Evolutionary conservation across 2,888 invertebrate genomes (phyloP), one percentile per base, ranked within the genome.

Genomic region (Lacanobia oleracea): DNA sequence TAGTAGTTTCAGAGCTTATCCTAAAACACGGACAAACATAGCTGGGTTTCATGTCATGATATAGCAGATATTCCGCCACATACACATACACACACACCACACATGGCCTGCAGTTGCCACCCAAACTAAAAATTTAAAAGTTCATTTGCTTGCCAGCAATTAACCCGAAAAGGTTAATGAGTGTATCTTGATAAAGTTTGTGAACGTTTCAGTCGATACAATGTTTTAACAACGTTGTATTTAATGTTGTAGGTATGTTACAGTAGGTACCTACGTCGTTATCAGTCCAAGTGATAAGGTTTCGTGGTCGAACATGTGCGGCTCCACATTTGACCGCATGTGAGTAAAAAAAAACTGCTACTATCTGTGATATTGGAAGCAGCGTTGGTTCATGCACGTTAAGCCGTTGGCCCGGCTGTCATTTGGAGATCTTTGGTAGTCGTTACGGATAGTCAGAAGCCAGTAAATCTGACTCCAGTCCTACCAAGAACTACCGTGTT

Each of bases 81-180:
- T 1, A 14, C 43, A 33, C 43, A 14, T 14, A 33, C 43, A 43
- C 43, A 43, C 18, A 27, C 5, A 43, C 9, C 37, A 27, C 45
- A 57, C 12, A 16, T 40, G 43, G 12, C 40, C n/a, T 14, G 10
- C n/a, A 56, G 77, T 80, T 76, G 23, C 66, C 21, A 70, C 21
- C 43, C 48, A 67, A 12, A 14, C 48, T 45, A 57, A 57, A 54
- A 43, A 60, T 37, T 51, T 23, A 37, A 37, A 57, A 66, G 45
- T 67, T 66, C 14, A 72, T 51, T 57, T 53, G 23, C 45, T 68
- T 77, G 18, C 5, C 18, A 1, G 1, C 33, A 73, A 82, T 79
- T 82, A 82, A 82, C 78, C 73, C 66, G 12, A 45, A 54, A 43
- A 67, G 74, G 82, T 80, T 80, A 80, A 80, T 73, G 73, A 48